Conservation (phyloP, 2,888 invertebrate genomes). For the Apocheima hispidaria region DNA sequence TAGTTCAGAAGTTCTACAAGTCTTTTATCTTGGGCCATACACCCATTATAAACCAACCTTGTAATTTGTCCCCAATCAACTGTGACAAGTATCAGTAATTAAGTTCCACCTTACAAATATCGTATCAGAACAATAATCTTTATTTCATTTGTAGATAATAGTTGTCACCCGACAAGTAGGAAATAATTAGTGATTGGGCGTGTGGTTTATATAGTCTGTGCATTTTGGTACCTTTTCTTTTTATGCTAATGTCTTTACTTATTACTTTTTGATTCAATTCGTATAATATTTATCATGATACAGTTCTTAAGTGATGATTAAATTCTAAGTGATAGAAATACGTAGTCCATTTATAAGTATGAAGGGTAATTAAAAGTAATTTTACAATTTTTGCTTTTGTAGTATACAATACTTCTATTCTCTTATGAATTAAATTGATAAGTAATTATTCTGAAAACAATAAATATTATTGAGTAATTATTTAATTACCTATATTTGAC, state of each 20-base stretch:
- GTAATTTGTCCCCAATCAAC: slow-evolving; percentile 61
- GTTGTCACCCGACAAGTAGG: slow-evolving; percentile 41
- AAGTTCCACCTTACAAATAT: slow-evolving; percentile 62
- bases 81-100: slow-evolving; percentile 65
- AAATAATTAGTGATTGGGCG: slow-evolving; percentile 29
- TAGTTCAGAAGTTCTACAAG: neutral
- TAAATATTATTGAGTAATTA: no score
- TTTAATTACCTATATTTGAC: no score
- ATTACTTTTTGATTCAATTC: neutral
- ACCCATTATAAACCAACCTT: slow-evolving; percentile 50
- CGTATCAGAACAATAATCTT: slow-evolving; percentile 59
- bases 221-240: neutral
- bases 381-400: no score
- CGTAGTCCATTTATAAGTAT: neutral
- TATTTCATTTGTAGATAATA: slow-evolving; percentile 29
- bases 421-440: no score
- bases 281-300: neutral
- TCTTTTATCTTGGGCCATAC: slow-evolving; percentile 28
- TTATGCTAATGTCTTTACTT: neutral
- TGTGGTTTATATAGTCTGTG: neutral
- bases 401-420: no score
- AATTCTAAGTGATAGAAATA: neutral
- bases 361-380: neutral
- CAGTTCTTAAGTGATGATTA: neutral
- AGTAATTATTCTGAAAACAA: no score